Conservation (phyloP, 2,797 vertebrate genomes). For the Chromis chromis region DNA sequence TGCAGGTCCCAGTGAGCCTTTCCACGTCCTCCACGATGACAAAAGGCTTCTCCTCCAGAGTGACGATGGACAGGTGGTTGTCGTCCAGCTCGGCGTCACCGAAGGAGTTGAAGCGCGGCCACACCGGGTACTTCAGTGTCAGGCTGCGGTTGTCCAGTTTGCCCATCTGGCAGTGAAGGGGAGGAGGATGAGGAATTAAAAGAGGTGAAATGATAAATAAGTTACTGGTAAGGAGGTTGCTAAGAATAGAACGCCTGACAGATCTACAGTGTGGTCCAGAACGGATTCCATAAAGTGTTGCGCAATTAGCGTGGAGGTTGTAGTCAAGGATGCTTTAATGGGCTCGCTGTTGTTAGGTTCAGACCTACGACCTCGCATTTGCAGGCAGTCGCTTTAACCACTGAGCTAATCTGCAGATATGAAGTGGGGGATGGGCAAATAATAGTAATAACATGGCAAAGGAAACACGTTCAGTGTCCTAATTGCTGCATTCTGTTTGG, state of each 20-base stretch:
- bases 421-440: background rate
- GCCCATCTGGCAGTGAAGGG: constrained; percentile 88
- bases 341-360: constrained; percentile 2
- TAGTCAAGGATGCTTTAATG: constrained; percentile 12
- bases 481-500: constrained; percentile 35
- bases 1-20: constrained; percentile 94
- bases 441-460: constrained; percentile 34
- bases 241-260: background rate
- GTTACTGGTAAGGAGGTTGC: background rate
- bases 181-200: constrained; percentile 7
- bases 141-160: constrained; percentile 95
- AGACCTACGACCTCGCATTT: constrained; percentile 22
- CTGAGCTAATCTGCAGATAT: background rate
- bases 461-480: constrained; percentile 11
- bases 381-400: constrained; percentile 1
- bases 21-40: constrained; percentile 99
- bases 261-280: background rate
- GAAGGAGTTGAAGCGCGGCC: constrained; percentile 95
- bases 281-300: background rate
- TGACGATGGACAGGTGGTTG: constrained; percentile 98
- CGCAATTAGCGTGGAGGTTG: constrained; percentile 8
- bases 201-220: constrained; percentile 9
- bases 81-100: constrained; percentile 93
- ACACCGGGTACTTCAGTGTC: constrained; percentile 94
- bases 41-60: constrained; percentile 97